Base-by-base conservation (phyloP, 1,140 invertebrate species). In the Drosophila melanica region DNA sequence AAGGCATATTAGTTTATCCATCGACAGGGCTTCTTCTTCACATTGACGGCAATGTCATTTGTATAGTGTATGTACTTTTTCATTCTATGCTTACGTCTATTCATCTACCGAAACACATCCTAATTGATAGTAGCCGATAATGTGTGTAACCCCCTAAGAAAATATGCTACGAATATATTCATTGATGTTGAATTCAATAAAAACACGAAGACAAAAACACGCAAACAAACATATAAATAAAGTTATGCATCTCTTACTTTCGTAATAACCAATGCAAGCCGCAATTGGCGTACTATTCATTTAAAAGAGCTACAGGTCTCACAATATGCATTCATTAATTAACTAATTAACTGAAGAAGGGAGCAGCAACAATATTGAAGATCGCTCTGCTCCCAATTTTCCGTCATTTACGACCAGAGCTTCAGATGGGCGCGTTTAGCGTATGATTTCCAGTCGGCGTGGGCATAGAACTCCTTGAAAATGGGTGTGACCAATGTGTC, bases 391-490 rank as follows among this genome's bases (percentile, higher is more conserved):
- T 41, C 10, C 12, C 14, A 2, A 63, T 10, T 8, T 16, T 50
- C 3, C 16, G 9, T 53, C 35, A 48, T 44, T 93, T 94, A 95
- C 47, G 93, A 93, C 84, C 93, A 92, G 57, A 94, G 79, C 71
- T 93, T 93, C 18, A 94, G 81, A 77, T 94, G 79, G 11, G 92
- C 92, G 64, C 94, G 93, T 66, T 93, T 93, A 55, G 84, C 92
- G 85, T 93, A 93, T 2, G 93, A 93, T 42, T 92, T 92, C 50
- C 93, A 92, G 50, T 93, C 92, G 41, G 92, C 78, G 90, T 96
- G 96, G 37, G 93, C 95, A 78, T 95, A 96, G 90, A 95, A 97
- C 90, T 97, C 96, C 64, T 93, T 92, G 77, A 94, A 93, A 42
- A 92, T 92, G 9, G 95, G 94, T 66, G 94, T 92, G 8, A 95